Percentiles rank a stretch among this genome's conserved stretches.
Conservation (phyloP, 1,140 invertebrate species). For the Bombus sibiricus region DNA sequence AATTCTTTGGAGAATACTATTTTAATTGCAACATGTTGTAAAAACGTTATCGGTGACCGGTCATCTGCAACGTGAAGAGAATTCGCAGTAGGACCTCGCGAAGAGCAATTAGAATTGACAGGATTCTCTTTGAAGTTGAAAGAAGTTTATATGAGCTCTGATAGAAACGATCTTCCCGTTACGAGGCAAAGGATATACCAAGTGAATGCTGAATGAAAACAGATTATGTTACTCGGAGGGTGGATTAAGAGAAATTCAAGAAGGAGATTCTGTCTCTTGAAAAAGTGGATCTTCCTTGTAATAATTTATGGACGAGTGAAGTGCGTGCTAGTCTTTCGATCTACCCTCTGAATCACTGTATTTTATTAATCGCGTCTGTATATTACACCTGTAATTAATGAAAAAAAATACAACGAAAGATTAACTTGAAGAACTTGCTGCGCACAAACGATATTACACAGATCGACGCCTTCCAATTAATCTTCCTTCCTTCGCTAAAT, state of each 20-base stretch:
- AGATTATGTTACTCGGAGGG: background rate
- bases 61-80: no score
- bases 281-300: background rate
- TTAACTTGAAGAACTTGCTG: background rate
- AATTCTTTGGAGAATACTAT: no score
- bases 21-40: background rate
- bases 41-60: background rate
- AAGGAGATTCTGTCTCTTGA: background rate
- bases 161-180: background rate
- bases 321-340: background rate
- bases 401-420: background rate
- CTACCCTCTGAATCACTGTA: background rate
- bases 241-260: slow-evolving; percentile 7
- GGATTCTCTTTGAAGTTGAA: background rate
- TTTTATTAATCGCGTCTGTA: no score
- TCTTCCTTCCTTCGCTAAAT: background rate
- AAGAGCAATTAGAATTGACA: background rate
- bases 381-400: background rate
- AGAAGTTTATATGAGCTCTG: slow-evolving; percentile 3
- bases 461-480: background rate
- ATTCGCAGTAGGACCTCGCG: no score
- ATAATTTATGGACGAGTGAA: background rate
- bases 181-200: background rate
- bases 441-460: background rate
- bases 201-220: background rate